These are phyloP conservation scores for Tetragonula clypearis DNA, from an alignment of 1,140 invertebrate species.

Conservation along the genomic window DNA sequence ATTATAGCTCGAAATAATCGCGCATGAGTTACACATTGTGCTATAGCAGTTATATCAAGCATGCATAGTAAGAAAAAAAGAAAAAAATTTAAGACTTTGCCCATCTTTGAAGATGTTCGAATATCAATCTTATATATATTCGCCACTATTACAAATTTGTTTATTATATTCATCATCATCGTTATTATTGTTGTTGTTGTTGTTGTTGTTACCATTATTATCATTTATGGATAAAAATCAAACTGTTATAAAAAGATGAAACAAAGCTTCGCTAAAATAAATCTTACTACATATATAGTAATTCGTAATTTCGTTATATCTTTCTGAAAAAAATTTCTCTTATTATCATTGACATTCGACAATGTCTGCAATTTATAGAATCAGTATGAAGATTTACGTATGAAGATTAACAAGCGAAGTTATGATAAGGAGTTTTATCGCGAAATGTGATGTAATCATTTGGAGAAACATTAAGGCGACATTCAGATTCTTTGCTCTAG, in stretches of 20 bases:
- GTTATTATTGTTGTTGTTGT: neutral
- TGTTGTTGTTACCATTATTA: neutral
- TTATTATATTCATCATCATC: too few relatives aligned
- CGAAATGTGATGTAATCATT: neutral
- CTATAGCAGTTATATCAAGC: constrained; percentile 7
- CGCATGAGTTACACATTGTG: constrained; percentile 7
- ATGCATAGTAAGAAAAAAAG: neutral
- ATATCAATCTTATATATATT: neutral
- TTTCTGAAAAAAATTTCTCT: neutral
- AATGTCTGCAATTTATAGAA: neutral
- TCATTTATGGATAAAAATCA: neutral
- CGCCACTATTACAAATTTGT: neutral
- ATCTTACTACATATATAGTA: neutral
- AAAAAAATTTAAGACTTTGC: neutral
- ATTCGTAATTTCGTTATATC: neutral
- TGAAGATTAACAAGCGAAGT: neutral
- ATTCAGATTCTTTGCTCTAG: constrained; percentile 12
- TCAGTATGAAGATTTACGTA: neutral
- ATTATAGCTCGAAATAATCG: constrained; percentile 35
- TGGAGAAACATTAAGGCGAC: neutral
- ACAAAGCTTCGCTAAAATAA: neutral
- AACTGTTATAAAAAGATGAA: neutral
- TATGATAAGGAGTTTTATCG: constrained; percentile 38
- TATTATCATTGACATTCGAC: constrained; percentile 4
- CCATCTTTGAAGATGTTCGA: neutral